These are phyloP conservation scores for Lepus timidus DNA, from an alignment of 2,113 vertebrate genomes.

Conservation along the genomic window DNA sequence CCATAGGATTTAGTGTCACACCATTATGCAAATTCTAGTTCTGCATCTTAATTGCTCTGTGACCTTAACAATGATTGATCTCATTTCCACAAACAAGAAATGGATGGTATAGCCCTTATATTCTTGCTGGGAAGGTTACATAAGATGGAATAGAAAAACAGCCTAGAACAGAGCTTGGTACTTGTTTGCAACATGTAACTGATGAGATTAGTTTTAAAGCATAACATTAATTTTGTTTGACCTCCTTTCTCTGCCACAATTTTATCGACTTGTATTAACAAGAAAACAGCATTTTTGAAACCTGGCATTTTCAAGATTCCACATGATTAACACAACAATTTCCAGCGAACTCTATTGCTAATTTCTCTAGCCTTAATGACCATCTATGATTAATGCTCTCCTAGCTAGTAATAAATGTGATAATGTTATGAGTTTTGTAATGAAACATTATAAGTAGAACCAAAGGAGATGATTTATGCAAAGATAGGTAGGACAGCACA, in stretches of 20 bases:
- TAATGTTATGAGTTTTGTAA: slow-evolving; percentile 40
- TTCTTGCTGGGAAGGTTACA: neutral
- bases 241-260: slow-evolving; percentile 38
- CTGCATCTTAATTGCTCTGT: neutral
- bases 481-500: slow-evolving; percentile 24
- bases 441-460: slow-evolving; percentile 45
- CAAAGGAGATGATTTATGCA: slow-evolving; percentile 70
- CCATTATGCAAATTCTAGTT: neutral
- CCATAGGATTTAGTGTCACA: neutral
- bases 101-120: neutral
- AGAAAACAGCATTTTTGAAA: slow-evolving; percentile 17
- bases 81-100: neutral
- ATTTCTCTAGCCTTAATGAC: slow-evolving; percentile 64
- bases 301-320: slow-evolving; percentile 71
- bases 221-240: slow-evolving; percentile 47
- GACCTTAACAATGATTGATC: neutral
- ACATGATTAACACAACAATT: slow-evolving; percentile 52
- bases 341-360: slow-evolving; percentile 47
- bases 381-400: slow-evolving; percentile 45
- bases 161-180: neutral
- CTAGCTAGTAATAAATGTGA: slow-evolving; percentile 63
- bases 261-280: slow-evolving; percentile 38
- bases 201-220: slow-evolving; percentile 10
- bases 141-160: neutral
- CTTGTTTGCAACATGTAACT: neutral